A percentile compares a stretch with the other conserved stretches of the same genome.
phyloP scores from a whole-genome alignment of 2,797 vertebrate genomes.

The Girardinus metallicus region DNA sequence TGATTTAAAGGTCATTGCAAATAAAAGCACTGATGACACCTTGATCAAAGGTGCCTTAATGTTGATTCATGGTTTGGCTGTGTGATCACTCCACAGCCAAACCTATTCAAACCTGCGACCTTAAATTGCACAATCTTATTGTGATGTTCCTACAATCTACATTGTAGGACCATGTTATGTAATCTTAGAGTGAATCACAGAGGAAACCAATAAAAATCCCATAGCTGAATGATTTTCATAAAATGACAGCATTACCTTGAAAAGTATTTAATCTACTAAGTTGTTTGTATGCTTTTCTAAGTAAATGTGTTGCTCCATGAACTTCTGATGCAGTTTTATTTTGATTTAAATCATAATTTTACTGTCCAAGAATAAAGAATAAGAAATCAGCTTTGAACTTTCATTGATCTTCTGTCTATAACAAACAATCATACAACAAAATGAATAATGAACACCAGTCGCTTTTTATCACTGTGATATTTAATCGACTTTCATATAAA shows the following conservation, averaged over 20 bases:
- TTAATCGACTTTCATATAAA: constrained; percentile 75
- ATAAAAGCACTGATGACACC: neutral
- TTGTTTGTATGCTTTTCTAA: neutral
- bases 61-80: neutral
- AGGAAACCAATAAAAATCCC: neutral
- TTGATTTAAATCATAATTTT: neutral
- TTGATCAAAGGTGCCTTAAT: neutral
- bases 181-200: neutral
- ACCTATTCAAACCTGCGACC: neutral
- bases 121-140: neutral
- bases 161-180: neutral
- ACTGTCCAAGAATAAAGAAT: neutral
- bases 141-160: neutral
- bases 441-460: constrained; percentile 13
- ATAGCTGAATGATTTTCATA: neutral
- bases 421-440: neutral
- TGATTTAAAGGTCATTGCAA: neutral
- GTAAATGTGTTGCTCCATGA: neutral
- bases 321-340: neutral
- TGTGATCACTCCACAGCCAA: neutral
- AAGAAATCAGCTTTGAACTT: neutral
- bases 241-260: neutral
- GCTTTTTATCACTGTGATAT: constrained; percentile 62
- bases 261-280: neutral
- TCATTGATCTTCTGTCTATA: neutral